These are phyloP conservation scores for Fregata magnificens DNA, from an alignment of 2,113 vertebrate genomes.

Conservation along the genomic window DNA sequence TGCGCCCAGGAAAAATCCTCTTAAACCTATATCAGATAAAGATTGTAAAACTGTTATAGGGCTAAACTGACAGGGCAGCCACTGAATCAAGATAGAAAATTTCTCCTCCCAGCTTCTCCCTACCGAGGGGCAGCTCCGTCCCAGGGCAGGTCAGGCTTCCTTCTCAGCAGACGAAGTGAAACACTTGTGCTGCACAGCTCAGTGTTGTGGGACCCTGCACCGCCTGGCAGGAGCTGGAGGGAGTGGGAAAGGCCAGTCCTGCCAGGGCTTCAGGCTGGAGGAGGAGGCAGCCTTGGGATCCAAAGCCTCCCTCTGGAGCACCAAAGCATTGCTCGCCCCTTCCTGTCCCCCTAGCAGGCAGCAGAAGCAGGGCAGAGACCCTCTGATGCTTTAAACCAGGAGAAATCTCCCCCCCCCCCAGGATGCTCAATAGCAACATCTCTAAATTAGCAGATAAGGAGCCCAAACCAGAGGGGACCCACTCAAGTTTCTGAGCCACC, in stretches of 20 bases:
- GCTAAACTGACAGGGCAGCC: constrained; percentile 36
- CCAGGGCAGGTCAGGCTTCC: background rate
- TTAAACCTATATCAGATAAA: constrained; percentile 69
- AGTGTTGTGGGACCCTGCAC: background rate
- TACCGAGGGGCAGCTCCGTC: background rate
- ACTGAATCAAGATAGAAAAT: constrained; percentile 22
- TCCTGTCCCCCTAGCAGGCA: rapidly evolving
- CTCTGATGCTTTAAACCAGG: background rate
- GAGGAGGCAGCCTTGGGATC: background rate
- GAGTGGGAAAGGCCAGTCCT: background rate
- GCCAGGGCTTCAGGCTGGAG: background rate
- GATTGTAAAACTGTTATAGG: constrained; percentile 67
- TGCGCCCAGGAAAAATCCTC: constrained; percentile 63
- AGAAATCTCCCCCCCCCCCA: rapidly evolving
- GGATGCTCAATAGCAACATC: background rate
- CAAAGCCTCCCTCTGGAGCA: background rate
- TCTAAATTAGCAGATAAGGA: background rate
- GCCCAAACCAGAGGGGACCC: background rate
- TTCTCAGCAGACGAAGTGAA: background rate
- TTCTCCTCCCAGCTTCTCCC: background rate
- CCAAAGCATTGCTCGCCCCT: background rate
- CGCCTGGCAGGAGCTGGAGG: background rate
- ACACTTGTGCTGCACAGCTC: background rate
- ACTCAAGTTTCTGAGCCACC: background rate
- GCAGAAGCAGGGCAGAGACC: background rate